Conservation (phyloP, 2,888 invertebrate genomes). For the Trichopria drosophilae region DNA sequence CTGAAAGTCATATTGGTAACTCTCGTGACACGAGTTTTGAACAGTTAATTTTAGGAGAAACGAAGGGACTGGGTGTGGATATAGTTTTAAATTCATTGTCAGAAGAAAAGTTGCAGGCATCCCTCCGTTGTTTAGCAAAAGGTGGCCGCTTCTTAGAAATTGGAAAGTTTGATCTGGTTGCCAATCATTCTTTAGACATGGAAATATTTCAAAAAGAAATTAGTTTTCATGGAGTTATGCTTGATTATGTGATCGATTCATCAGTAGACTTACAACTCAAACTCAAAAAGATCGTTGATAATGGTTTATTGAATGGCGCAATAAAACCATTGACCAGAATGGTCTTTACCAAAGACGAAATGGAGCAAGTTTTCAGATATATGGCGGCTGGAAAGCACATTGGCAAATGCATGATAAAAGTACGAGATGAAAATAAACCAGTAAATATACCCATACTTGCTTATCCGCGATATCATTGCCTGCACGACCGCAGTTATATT, state of each 20-base stretch:
- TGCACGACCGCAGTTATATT: slow-evolving; percentile 63
- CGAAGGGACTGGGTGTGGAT: slow-evolving; percentile 87
- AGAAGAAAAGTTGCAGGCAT: slow-evolving; percentile 84
- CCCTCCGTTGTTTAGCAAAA: slow-evolving; percentile 64
- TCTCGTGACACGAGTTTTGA: slow-evolving; percentile 88
- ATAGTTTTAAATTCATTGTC: slow-evolving; percentile 89
- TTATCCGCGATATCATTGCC: slow-evolving; percentile 61
- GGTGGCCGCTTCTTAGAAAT: slow-evolving; percentile 80
- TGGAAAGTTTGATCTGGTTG: slow-evolving; percentile 79
- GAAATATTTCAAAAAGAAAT: slow-evolving; percentile 71
- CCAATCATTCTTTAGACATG: slow-evolving; percentile 69
- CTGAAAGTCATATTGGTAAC: slow-evolving; percentile 76
- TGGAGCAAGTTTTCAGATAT: slow-evolving; percentile 73
- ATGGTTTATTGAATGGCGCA: slow-evolving; percentile 68
- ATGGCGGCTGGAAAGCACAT: slow-evolving; percentile 76
- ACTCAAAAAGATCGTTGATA: slow-evolving; percentile 63
- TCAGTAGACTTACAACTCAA: slow-evolving; percentile 61
- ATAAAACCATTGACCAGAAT: slow-evolving; percentile 73
- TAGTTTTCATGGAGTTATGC: slow-evolving; percentile 76
- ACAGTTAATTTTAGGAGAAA: slow-evolving; percentile 76
- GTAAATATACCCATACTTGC: slow-evolving; percentile 50
- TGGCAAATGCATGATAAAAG: slow-evolving; percentile 65
- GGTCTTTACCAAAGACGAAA: slow-evolving; percentile 67
- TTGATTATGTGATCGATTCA: slow-evolving; percentile 69
- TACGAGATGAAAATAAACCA: slow-evolving; percentile 40